These are phyloP conservation scores for Formica selysi DNA, from an alignment of 1,140 invertebrate genomes.

Conservation along the genomic window DNA sequence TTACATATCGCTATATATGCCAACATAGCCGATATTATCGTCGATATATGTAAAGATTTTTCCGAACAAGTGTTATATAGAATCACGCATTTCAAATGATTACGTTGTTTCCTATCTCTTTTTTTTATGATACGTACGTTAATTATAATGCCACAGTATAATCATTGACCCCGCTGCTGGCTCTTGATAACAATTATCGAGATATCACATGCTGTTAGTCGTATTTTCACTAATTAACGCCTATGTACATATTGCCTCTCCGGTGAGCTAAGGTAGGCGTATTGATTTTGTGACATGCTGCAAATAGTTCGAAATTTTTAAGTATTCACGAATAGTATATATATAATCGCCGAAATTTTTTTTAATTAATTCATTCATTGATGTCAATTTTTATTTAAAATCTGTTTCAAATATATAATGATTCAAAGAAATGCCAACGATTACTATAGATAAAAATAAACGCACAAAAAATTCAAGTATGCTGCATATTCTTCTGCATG, in stretches of 20 bases:
- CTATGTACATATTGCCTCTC: not conserved
- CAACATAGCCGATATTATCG: not conserved
- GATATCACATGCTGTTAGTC: conserved; percentile 11
- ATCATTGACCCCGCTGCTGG: conserved; percentile 47
- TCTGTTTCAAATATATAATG: not conserved
- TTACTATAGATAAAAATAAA: too few relatives aligned
- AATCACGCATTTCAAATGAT: conserved; percentile 18
- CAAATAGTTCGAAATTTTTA: not conserved
- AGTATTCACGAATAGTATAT: not conserved
- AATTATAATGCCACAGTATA: conserved; percentile 40
- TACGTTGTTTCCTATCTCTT: not conserved
- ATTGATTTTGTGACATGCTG: conserved; percentile 3
- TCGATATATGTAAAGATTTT: not conserved
- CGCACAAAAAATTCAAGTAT: too few relatives aligned
- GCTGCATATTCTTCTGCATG: not conserved
- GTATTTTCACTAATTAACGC: conserved; percentile 4
- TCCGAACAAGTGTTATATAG: not conserved
- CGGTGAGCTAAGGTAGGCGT: not conserved
- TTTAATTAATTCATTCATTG: not conserved
- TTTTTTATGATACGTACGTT: conserved; percentile 33
- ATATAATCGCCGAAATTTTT: not conserved
- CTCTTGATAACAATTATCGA: conserved; percentile 24
- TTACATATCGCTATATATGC: not conserved
- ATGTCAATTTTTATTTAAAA: not conserved
- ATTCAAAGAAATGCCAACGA: not conserved